phyloP scores from a whole-genome alignment of 2,113 vertebrate species.

The Otis tarda region DNA sequence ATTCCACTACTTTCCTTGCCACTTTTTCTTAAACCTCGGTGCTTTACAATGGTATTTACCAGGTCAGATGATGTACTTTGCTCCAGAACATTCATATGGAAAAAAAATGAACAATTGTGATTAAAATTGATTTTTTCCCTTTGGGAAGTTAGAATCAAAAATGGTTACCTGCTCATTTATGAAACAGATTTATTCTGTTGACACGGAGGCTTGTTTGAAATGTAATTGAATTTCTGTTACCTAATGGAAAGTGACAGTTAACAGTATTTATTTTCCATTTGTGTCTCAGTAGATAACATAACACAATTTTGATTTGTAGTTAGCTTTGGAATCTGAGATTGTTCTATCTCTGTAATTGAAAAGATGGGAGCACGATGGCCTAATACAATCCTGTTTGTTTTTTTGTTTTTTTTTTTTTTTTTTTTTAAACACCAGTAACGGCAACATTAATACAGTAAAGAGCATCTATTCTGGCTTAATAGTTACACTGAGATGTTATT shows the following conservation, averaged over 20 bases:
- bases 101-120: slow-evolving; percentile 88
- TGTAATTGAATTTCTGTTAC: slow-evolving; percentile 96
- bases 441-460: slow-evolving; percentile 75
- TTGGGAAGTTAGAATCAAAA: slow-evolving; percentile 93
- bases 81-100: slow-evolving; percentile 86
- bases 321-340: slow-evolving; percentile 85
- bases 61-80: slow-evolving; percentile 84
- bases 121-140: slow-evolving; percentile 98
- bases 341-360: slow-evolving; percentile 83
- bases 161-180: slow-evolving; percentile 96
- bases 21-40: slow-evolving; percentile 13
- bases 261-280: slow-evolving; percentile 89
- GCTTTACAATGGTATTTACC: slow-evolving; percentile 81
- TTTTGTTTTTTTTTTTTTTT: slow-evolving; percentile 70
- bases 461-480: slow-evolving; percentile 72
- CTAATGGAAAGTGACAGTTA: slow-evolving; percentile 95
- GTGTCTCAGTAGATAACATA: slow-evolving; percentile 89
- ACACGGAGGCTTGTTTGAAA: slow-evolving; percentile 96
- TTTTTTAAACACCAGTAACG: slow-evolving; percentile 73
- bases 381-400: slow-evolving; percentile 75
- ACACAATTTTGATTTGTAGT: slow-evolving; percentile 88
- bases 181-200: slow-evolving; percentile 95
- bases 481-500: slow-evolving; percentile 73
- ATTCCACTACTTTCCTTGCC: not conserved
- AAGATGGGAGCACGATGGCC: slow-evolving; percentile 77